phyloP scores from a whole-genome alignment of 1,140 invertebrate genomes.

The Cyphomyrmex costatus region DNA sequence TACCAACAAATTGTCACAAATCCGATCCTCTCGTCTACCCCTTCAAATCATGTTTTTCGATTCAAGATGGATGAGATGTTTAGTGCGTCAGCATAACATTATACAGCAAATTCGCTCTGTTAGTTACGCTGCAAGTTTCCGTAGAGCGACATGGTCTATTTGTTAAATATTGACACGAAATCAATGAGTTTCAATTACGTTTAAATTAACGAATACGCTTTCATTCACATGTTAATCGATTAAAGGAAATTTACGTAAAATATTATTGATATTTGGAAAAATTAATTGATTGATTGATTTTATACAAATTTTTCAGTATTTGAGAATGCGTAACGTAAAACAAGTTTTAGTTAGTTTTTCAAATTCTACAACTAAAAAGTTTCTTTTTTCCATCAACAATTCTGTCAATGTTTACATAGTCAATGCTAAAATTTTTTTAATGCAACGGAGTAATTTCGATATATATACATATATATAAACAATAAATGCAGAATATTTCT shows the following conservation, averaged over 20 bases:
- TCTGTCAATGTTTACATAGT: background rate
- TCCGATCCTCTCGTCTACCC: background rate
- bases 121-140: conserved; percentile 40
- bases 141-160: conserved; percentile 22
- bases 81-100: conserved; percentile 27
- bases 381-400: background rate
- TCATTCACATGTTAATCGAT: background rate
- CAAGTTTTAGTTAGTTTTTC: background rate
- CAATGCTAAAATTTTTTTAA: background rate
- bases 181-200: conserved; percentile 25
- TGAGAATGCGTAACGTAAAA: background rate
- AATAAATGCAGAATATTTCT: background rate
- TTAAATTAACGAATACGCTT: background rate
- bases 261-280: background rate
- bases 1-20: conserved; percentile 26
- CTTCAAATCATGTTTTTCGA: background rate
- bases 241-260: conserved; percentile 4
- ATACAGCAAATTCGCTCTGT: conserved; percentile 28
- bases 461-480: too few relatives aligned
- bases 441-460: background rate
- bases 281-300: background rate
- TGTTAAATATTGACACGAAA: conserved; percentile 35
- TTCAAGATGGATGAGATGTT: conserved; percentile 38
- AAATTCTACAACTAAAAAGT: background rate
- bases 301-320: background rate